These are phyloP conservation scores for Laspeyria flexula DNA, from an alignment of 2,888 invertebrate species.

Conservation along the genomic window DNA sequence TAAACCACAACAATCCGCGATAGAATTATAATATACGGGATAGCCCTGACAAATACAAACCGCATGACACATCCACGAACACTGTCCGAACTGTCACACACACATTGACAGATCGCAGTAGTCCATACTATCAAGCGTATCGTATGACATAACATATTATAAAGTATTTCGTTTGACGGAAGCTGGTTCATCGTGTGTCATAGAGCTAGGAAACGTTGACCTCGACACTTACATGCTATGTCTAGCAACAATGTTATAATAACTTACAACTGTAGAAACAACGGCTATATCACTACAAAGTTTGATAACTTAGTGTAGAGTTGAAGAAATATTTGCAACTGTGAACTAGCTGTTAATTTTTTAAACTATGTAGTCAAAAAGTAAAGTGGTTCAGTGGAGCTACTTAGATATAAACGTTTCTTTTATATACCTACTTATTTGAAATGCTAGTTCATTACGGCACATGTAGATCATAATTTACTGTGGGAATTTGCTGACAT, in stretches of 20 bases:
- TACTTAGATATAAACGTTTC: background rate
- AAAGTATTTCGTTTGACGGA: constrained; percentile 54
- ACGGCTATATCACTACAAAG: background rate
- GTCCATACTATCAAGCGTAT: constrained; percentile 42
- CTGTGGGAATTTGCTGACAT: too few relatives aligned
- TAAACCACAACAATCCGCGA: too few relatives aligned
- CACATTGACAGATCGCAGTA: constrained; percentile 6
- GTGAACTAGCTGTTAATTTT: background rate
- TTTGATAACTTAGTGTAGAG: too few relatives aligned
- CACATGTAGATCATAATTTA: too few relatives aligned
- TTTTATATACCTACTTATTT: background rate
- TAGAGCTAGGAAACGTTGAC: constrained; percentile 43
- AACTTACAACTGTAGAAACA: background rate
- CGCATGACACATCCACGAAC: background rate
- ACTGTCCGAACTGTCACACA: background rate
- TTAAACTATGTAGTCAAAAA: background rate
- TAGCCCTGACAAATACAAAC: background rate
- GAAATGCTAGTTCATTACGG: background rate
- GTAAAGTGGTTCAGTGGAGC: background rate
- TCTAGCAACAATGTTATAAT: background rate
- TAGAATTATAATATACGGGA: too few relatives aligned
- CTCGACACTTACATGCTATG: constrained; percentile 8
- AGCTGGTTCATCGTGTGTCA: constrained; percentile 62
- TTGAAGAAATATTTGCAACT: too few relatives aligned
- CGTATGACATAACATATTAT: constrained; percentile 53